Evolutionary conservation across 1,140 invertebrate genomes (phyloP).

Genomic region (Magallana angulata): DNA sequence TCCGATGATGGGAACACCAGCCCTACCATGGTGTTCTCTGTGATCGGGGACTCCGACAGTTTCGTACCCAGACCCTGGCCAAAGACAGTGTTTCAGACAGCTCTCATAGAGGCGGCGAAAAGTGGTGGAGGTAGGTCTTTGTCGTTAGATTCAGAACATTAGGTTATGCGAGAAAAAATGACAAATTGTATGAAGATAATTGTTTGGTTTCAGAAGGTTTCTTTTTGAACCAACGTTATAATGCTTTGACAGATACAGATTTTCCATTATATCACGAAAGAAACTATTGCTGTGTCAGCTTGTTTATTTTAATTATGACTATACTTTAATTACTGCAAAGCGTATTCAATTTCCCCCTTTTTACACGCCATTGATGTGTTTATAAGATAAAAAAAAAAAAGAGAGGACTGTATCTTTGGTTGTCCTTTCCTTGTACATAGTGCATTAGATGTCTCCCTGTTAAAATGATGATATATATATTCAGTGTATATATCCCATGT

Average conservation of each 20-base stretch:
- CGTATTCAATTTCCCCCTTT: no score
- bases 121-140: constrained; percentile 3
- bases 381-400: no score
- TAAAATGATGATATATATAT: no score
- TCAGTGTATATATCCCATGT: no score
- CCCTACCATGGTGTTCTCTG: no score
- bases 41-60: no score
- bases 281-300: no score
- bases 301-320: no score
- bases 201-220: not conserved
- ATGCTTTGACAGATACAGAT: not conserved
- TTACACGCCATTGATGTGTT: no score
- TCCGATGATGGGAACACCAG: no score
- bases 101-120: constrained; percentile 5
- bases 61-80: constrained; percentile 5
- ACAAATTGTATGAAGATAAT: not conserved
- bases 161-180: not conserved
- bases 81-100: constrained; percentile 25
- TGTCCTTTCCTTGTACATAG: not conserved
- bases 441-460: not conserved
- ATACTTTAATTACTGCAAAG: no score
- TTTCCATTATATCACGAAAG: no score
- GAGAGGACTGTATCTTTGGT: not conserved
- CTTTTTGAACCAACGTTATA: not conserved
- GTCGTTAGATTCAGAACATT: not conserved